Evolutionary conservation across 2,888 invertebrate species (phyloP), one percentile per base, ranked within the genome.

Genomic region (Rotaria magnacalcarata): DNA sequence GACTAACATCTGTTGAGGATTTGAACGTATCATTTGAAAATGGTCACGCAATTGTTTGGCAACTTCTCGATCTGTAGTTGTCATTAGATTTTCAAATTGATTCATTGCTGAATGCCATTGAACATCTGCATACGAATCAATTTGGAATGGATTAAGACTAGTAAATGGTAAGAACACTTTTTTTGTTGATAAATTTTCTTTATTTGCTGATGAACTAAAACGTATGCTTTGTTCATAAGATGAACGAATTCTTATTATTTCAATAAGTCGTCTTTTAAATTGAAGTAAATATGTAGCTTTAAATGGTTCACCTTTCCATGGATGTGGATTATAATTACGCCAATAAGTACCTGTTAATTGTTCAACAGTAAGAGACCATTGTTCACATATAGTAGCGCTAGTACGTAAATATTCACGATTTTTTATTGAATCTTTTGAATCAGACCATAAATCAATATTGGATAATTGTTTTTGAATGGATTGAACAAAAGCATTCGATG

Each of bases 311-410:
- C 95, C 95, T 88, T 93, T 93, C 98, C 98, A 98, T 0, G 94
- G 93, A 91, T 97, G 95, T 58, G 94, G 92, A 0, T 94, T 93
- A 89, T 95, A 95, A 90, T 96, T 94, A 0, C 95, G 95, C 98
- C 98, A 98, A 90, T 95, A 96, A 43, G 96, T 94, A 47, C 94
- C 93, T 0, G 97, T 97, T 80, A 97, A 92, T 47, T 95, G 94
- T 88, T 94, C 93, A 89, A 96, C 95, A 11, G 94, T 93, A 85
- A 94, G 93, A 54, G 94, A 92, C 96, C 96, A 97, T 84, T 94
- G 94, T 87, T 94, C 94, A 88, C 94, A 93, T 0, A 94, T 92
- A 58, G 89, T 88, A 21, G 90, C 88, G 21, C 89, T 90, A 67
- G 91, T 90, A 67, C 90, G 89, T 67, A 93, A 88, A 24, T 90